phyloP scores from a whole-genome alignment of 1,140 invertebrate species.

The Orius laevigatus region DNA sequence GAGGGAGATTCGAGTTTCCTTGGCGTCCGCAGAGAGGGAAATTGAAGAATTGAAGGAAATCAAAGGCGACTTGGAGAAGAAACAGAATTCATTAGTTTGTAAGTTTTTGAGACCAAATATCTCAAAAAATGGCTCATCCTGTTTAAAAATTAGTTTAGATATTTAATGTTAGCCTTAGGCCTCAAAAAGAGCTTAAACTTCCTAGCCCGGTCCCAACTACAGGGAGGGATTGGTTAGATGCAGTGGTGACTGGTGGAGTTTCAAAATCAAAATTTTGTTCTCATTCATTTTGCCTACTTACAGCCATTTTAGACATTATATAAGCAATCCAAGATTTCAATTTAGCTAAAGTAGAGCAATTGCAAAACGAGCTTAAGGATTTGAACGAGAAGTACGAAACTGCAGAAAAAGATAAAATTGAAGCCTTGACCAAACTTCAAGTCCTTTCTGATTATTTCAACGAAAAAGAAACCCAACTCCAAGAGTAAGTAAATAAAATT shows the following conservation, averaged over 20 bases:
- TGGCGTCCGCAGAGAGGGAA: conserved; percentile 15
- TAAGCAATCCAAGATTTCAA: background rate
- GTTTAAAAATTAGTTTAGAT: no score
- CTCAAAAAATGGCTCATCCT: no score
- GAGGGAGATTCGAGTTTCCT: conserved; percentile 16
- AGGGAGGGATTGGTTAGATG: no score
- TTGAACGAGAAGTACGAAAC: conserved; percentile 47
- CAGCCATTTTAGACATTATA: background rate
- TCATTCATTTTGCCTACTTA: background rate
- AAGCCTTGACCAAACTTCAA: conserved; percentile 64
- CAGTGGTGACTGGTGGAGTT: no score
- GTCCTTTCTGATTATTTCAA: conserved; percentile 77
- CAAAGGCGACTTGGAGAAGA: conserved; percentile 15
- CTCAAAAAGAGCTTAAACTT: no score
- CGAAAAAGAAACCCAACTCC: conserved; percentile 66
- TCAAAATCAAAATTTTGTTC: background rate
- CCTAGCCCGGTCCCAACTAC: no score
- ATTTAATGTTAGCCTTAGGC: no score
- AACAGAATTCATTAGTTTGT: no score
- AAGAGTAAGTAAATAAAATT: conserved; percentile 43
- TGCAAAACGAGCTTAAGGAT: conserved; percentile 33
- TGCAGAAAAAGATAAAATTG: conserved; percentile 57
- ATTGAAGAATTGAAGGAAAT: conserved; percentile 17
- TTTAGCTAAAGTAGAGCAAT: conserved; percentile 28
- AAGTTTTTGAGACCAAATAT: no score